These are phyloP conservation scores for Gambelia wislizenii DNA, from an alignment of 2,797 vertebrate genomes.

Conservation along the genomic window DNA sequence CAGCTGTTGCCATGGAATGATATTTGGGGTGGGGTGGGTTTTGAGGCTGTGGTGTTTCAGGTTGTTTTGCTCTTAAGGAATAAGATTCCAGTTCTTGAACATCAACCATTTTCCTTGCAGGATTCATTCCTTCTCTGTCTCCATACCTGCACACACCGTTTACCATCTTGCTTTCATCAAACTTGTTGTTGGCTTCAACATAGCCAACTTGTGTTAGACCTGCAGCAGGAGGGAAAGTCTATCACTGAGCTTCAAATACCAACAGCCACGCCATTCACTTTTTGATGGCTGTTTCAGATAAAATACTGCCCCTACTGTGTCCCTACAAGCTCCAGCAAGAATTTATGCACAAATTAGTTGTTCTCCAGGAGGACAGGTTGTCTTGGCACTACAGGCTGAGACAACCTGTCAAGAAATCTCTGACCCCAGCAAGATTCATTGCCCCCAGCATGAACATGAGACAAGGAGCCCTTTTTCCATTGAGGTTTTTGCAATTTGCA, in stretches of 20 bases:
- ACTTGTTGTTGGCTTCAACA: not conserved
- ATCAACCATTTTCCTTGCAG: not conserved
- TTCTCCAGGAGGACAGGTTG: too few relatives aligned
- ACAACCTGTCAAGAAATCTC: too few relatives aligned
- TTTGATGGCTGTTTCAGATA: not conserved
- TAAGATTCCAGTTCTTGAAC: not conserved
- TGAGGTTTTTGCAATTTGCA: too few relatives aligned
- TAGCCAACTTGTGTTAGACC: not conserved
- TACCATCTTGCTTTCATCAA: not conserved
- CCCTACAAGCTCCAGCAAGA: too few relatives aligned
- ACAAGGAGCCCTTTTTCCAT: too few relatives aligned
- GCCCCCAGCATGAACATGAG: too few relatives aligned
- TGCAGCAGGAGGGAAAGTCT: not conserved
- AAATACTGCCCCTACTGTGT: not conserved
- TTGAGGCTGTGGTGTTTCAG: conserved; percentile 79
- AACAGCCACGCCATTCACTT: not conserved
- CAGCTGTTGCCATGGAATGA: conserved; percentile 94
- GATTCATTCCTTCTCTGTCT: fast-evolving
- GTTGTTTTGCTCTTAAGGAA: conserved; percentile 39
- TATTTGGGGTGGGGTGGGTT: conserved; percentile 83
- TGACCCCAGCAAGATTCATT: too few relatives aligned
- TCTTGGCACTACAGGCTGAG: too few relatives aligned
- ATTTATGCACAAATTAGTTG: too few relatives aligned
- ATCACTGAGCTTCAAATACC: not conserved
- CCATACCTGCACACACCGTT: fast-evolving